Conservation (phyloP, 2,797 vertebrate genomes). For the Cyclopterus lumpus region DNA sequence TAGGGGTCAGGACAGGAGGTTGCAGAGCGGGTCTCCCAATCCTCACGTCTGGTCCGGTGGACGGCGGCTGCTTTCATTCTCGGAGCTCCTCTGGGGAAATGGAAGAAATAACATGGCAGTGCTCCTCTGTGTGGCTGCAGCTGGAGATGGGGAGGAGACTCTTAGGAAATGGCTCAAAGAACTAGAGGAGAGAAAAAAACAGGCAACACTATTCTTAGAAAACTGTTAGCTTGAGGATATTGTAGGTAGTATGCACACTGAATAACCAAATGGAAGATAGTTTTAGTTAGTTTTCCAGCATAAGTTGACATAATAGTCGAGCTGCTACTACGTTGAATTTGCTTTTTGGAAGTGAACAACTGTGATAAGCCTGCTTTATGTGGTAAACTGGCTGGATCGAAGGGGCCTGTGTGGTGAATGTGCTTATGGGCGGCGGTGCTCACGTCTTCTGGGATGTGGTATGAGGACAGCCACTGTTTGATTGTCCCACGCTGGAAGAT, state of each 20-base stretch:
- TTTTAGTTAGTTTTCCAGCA: neutral
- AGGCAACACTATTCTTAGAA: neutral
- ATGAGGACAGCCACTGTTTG: slow-evolving; percentile 39
- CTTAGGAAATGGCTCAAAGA: neutral
- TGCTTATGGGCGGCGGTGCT: neutral
- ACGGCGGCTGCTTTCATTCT: neutral
- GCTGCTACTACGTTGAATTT: neutral
- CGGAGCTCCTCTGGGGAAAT: neutral
- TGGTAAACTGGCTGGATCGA: neutral
- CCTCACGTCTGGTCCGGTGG: neutral
- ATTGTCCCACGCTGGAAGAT: slow-evolving; percentile 5
- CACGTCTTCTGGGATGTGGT: neutral
- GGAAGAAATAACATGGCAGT: neutral
- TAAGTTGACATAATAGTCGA: neutral
- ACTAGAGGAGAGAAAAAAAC: slow-evolving; percentile 10
- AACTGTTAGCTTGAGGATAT: neutral
- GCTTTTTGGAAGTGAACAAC: neutral
- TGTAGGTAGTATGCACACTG: neutral
- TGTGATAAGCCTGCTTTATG: neutral
- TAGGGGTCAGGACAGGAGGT: neutral
- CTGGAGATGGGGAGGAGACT: rapidly evolving
- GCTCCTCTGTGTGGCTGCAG: neutral
- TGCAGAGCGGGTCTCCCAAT: neutral
- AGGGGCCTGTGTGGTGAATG: neutral
- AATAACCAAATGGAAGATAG: neutral